Percentiles rank a stretch among this genome's conserved stretches.
phyloP scores from a whole-genome alignment of 2,888 invertebrate species.

The Ernsta delagoae region DNA sequence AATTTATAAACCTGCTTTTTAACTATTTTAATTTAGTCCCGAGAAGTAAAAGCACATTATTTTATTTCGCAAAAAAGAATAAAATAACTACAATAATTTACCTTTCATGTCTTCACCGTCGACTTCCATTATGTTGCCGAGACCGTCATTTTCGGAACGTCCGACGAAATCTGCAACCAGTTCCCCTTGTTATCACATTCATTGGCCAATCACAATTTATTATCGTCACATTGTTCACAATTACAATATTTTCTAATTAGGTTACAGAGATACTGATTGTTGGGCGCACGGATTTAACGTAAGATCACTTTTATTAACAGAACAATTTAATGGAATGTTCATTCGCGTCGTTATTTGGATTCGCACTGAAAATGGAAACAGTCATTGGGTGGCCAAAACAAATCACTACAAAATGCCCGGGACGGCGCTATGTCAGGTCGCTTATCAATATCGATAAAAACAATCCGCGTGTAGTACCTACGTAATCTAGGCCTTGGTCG shows the following conservation, averaged over 20 bases:
- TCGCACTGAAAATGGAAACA: conserved; percentile 1
- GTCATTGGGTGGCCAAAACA: background rate
- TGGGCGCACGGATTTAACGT: background rate
- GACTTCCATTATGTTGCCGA: conserved; percentile 45
- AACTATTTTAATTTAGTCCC: too few species aligned
- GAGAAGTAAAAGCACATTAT: too few species aligned
- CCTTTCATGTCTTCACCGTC: conserved; percentile 46
- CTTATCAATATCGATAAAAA: conserved; percentile 27
- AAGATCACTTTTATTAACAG: too few species aligned
- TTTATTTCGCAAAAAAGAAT: background rate
- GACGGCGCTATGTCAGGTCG: conserved; percentile 2
- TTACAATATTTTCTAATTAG: too few species aligned
- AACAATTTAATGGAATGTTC: conserved; percentile 8
- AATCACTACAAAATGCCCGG: conserved; percentile 6
- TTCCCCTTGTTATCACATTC: conserved; percentile 12
- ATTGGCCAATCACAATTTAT: conserved; percentile 4
- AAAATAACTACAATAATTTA: conserved; percentile 32
- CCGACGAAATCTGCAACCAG: conserved; percentile 1
- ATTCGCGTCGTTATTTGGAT: background rate
- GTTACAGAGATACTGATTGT: conserved; percentile 2
- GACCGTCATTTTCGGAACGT: conserved; percentile 9
- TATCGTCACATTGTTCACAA: conserved; percentile 5
- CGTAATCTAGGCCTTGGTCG: conserved; percentile 2
- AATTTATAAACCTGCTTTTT: too few species aligned
- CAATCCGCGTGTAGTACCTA: background rate